Conservation (phyloP, 2,113 vertebrate species). For the Passerina amoena region DNA sequence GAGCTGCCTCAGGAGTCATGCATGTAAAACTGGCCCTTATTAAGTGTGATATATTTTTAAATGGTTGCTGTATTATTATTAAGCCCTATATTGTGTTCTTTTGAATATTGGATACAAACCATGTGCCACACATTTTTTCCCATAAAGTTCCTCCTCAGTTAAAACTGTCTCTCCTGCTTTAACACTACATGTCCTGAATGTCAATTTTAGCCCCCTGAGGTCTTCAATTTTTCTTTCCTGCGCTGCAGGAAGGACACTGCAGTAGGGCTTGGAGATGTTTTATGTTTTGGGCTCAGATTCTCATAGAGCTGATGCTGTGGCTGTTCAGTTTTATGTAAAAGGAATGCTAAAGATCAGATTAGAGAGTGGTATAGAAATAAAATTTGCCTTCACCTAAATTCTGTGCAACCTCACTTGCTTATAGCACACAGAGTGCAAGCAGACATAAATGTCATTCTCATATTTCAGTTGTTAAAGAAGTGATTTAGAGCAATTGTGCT, state of each 20-base stretch:
- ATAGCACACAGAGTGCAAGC: neutral
- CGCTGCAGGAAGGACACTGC: neutral
- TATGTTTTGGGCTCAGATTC: neutral
- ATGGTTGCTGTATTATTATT: neutral
- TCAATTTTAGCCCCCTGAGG: neutral
- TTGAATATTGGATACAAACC: neutral
- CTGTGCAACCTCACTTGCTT: neutral
- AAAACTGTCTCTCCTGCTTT: neutral
- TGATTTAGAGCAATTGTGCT: neutral
- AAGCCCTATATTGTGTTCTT: neutral
- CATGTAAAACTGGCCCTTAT: neutral
- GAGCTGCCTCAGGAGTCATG: neutral
- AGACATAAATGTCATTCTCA: neutral
- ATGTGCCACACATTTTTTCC: neutral
- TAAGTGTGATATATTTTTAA: neutral
- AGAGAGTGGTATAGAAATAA: neutral
- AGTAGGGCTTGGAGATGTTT: neutral
- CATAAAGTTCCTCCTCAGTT: neutral
- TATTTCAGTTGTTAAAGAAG: neutral
- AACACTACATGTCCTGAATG: neutral
- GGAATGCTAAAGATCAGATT: neutral
- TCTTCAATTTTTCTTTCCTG: neutral
- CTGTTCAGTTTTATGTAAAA: neutral
- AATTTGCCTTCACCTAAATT: neutral
- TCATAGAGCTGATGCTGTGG: neutral